Evolutionary conservation across 2,113 vertebrate species (phyloP).

Genomic region (Camelus bactrianus): DNA sequence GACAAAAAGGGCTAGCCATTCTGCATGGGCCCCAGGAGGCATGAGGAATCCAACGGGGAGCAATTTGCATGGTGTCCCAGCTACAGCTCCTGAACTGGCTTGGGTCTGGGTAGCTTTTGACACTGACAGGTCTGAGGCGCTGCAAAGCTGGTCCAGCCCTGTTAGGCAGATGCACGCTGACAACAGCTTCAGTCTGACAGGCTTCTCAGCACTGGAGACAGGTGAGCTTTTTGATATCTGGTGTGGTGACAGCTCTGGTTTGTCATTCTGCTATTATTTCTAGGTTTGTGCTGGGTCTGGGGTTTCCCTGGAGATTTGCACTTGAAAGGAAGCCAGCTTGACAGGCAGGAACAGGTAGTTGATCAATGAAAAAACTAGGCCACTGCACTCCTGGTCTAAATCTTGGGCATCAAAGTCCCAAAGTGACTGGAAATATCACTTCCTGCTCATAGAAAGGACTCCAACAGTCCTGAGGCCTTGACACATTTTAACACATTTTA

Average conservation of each 20-base stretch:
- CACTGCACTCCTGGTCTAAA: neutral
- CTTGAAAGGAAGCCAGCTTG: neutral
- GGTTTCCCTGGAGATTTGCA: constrained; percentile 23
- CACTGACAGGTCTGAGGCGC: constrained; percentile 8
- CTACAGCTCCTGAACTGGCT: neutral
- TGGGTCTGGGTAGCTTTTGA: neutral
- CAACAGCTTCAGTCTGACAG: constrained; percentile 58
- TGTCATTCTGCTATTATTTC: constrained; percentile 54
- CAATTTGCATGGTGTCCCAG: neutral
- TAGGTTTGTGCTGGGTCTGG: neutral
- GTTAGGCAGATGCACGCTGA: constrained; percentile 11
- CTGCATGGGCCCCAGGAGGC: neutral
- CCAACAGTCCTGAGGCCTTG: neutral
- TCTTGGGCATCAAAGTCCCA: neutral
- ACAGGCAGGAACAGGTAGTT: neutral
- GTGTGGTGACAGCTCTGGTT: constrained; percentile 2
- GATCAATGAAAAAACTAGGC: neutral
- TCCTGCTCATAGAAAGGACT: neutral
- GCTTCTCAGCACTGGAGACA: neutral
- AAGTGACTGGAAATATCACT: neutral
- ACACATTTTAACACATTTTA: neutral
- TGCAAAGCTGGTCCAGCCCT: neutral
- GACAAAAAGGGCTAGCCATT: neutral
- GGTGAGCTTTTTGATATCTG: constrained; percentile 17
- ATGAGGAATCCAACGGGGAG: neutral